A percentile compares a stretch with the other conserved stretches of the same genome.
Evolutionary conservation across 2,113 vertebrate genomes (phyloP).

Genomic region (Gobiocypris rarus): DNA sequence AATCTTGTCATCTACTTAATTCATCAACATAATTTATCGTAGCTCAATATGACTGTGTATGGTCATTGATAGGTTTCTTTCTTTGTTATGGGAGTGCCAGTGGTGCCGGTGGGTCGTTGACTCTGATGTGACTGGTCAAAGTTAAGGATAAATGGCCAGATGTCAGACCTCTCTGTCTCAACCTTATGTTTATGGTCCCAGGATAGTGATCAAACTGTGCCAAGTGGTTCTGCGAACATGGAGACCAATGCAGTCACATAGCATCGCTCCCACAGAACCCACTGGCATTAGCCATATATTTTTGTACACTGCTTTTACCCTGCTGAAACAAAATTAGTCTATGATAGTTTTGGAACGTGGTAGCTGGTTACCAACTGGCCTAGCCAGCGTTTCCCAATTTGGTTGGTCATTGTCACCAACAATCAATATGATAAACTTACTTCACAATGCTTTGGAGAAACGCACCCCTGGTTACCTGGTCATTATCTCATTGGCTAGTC

Average conservation of each 20-base stretch:
- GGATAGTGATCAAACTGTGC: conserved; percentile 24
- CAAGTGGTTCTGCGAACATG: conserved; percentile 11
- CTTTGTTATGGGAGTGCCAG: conserved; percentile 56
- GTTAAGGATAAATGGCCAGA: conserved; percentile 3
- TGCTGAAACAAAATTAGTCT: background rate
- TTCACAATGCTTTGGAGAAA: too few species aligned
- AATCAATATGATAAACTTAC: too few species aligned
- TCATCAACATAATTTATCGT: conserved; percentile 1
- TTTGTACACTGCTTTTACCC: background rate
- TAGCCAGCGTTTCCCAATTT: too few species aligned
- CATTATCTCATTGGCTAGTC: background rate
- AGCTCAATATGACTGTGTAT: conserved; percentile 11
- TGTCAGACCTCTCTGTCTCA: conserved; percentile 8
- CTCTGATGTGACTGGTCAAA: conserved; percentile 49
- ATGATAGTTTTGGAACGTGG: background rate
- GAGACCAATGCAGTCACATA: background rate
- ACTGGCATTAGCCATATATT: background rate
- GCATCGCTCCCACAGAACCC: conserved; percentile 11
- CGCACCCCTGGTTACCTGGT: background rate
- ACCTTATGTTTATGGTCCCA: conserved; percentile 35
- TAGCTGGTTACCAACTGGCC: background rate
- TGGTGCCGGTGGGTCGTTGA: conserved; percentile 55
- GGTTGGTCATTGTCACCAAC: too few species aligned
- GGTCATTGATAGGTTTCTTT: conserved; percentile 21
- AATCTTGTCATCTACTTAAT: conserved; percentile 11